Evolutionary conservation across 2,797 vertebrate genomes (phyloP).

Genomic region (Sebastes hopkinsi): DNA sequence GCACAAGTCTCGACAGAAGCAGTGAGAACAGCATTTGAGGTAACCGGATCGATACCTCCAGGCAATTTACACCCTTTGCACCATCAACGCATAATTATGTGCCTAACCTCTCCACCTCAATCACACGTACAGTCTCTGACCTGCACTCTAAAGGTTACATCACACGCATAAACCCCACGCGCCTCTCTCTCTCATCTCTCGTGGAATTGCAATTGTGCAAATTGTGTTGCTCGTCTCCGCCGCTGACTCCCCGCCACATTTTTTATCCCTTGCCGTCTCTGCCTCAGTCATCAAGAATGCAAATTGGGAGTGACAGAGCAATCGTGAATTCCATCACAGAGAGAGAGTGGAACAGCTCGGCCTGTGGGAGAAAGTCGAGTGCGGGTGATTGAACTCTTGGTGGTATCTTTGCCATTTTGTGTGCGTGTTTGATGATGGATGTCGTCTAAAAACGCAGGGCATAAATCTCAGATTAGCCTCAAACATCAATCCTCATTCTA

Average conservation of each 20-base stretch:
- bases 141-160: conserved; percentile 21
- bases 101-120: conserved; percentile 48
- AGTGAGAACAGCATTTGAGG: conserved; percentile 59
- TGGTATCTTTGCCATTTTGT: conserved; percentile 22
- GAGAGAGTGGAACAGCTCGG: conserved; percentile 50
- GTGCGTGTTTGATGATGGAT: not conserved
- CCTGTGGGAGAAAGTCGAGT: conserved; percentile 23
- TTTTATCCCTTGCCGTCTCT: conserved; percentile 30
- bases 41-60: conserved; percentile 63
- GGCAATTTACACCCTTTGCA: conserved; percentile 44
- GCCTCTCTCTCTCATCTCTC: conserved; percentile 20
- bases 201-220: conserved; percentile 34
- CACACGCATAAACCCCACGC: not conserved
- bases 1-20: conserved; percentile 33
- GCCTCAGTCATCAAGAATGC: conserved; percentile 62
- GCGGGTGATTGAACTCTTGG: conserved; percentile 47
- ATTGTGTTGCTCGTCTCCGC: conserved; percentile 37
- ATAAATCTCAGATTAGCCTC: conserved; percentile 18
- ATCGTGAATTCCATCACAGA: conserved; percentile 67
- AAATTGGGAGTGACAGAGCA: conserved; percentile 76
- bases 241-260: conserved; percentile 23
- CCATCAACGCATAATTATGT: conserved; percentile 62
- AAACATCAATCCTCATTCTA: conserved; percentile 4
- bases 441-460: not conserved
- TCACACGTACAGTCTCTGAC: conserved; percentile 40